phyloP scores from a whole-genome alignment of 2,888 invertebrate genomes.

The Philhelius pedissequus region DNA sequence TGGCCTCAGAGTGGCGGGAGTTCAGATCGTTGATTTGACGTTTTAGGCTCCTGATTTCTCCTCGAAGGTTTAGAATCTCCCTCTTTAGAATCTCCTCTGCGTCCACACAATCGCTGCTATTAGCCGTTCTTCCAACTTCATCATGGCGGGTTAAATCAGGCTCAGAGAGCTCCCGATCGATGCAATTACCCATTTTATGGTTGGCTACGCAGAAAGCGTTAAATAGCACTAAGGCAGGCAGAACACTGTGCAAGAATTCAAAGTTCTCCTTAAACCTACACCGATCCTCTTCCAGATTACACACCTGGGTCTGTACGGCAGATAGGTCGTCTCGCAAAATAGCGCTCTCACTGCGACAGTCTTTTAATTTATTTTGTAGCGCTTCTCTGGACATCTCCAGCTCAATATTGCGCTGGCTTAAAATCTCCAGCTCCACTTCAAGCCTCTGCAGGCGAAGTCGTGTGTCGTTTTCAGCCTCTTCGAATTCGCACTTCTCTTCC shows the following conservation, averaged over 20 bases:
- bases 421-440: conserved; percentile 83
- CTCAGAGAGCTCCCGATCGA: not conserved
- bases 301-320: conserved; percentile 75
- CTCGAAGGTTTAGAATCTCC: conserved; percentile 72
- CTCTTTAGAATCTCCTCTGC: conserved; percentile 40
- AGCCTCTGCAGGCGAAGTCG: conserved; percentile 79
- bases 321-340: conserved; percentile 75
- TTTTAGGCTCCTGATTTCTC: conserved; percentile 75
- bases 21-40: conserved; percentile 81
- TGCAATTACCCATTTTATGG: conserved; percentile 37
- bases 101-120: not conserved
- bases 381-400: conserved; percentile 82
- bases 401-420: conserved; percentile 79
- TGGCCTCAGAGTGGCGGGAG: conserved; percentile 84
- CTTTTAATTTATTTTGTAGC: conserved; percentile 81
- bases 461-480: conserved; percentile 88
- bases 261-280: conserved; percentile 76
- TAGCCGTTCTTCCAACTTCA: not conserved
- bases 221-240: conserved; percentile 74
- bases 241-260: conserved; percentile 72
- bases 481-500: conserved; percentile 86
- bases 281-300: conserved; percentile 76
- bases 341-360: conserved; percentile 76
- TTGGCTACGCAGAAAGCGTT: conserved; percentile 56
- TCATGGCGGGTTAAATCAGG: not conserved